Evolutionary conservation across 2,113 vertebrate species (phyloP), one percentile per base, ranked within the genome.

Genomic region (Brachypodius melanocephalos): DNA sequence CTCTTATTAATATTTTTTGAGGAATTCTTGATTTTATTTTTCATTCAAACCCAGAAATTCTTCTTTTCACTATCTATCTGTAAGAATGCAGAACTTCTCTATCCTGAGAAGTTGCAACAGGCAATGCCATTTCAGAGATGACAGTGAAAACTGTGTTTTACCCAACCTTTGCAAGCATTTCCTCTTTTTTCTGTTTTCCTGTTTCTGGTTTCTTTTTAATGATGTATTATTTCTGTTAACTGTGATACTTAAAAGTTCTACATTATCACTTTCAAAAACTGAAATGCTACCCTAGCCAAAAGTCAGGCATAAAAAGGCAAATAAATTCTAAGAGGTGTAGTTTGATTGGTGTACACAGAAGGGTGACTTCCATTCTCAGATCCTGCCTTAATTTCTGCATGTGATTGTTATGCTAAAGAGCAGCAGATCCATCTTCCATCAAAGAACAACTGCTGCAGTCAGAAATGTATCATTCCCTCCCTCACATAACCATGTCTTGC

Each of bases 11-110:
- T 59, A 9, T 43, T 90, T 90, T 96, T 96, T 83, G 22, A 92
- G 54, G 74, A 89, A 90, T 95, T 77, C 28, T 15, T 78, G 3
- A 4, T 28, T 92, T 90, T 78, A 17, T 85, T 97, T 95, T 85
- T 61, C 40, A 63, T 77, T 88, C 22, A 40, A 74, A 71, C 76
- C 48, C 48, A 71, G 52, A 80, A 91, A 85, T 74, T 63, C 9
- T 91, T 87, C 51, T 85, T 94, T 95, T 90, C 15, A 81, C 31
- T 12, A 22, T 76, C 75, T 93, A 32, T 84, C 17, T 54, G 2
- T 66, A 85, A n/a, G 19, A 55, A 68, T 79, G 36, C 28, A 82
- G n/a, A n/a, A n/a, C n/a, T n/a, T n/a, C n/a, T n/a, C 65, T 49
- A 81, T 24, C 51, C 51, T 19, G 15, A 71, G 73, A 91, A 63